phyloP scores from a whole-genome alignment of 37 sponge, comb jelly and placozoan species.

The Cliona cf. orientalis region DNA sequence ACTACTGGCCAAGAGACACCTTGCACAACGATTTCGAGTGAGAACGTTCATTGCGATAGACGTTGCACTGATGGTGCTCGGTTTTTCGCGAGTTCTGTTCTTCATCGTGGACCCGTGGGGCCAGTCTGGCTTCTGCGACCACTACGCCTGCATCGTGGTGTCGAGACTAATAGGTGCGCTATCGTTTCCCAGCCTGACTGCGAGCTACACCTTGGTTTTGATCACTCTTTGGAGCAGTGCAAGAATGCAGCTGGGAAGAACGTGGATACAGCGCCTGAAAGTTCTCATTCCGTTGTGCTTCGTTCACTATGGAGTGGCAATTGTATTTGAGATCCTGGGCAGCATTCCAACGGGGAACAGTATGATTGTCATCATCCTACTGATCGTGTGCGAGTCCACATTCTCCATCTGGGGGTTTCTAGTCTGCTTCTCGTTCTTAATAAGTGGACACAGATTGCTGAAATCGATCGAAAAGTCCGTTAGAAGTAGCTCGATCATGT shows the following conservation, averaged over 20 bases:
- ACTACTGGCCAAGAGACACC: constrained; percentile 37
- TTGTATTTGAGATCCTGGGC: constrained; percentile 53
- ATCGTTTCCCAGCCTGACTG: constrained; percentile 71
- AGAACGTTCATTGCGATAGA: constrained; percentile 58
- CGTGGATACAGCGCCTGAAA: constrained; percentile 36
- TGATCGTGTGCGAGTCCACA: constrained; percentile 51
- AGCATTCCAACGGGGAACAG: constrained; percentile 1
- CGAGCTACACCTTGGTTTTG: constrained; percentile 72
- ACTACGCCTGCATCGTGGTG: constrained; percentile 22
- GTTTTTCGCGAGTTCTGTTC: constrained; percentile 45
- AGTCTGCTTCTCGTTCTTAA: constrained; percentile 47
- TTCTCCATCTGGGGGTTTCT: constrained; percentile 63
- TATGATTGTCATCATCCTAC: neutral
- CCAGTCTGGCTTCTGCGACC: constrained; percentile 22
- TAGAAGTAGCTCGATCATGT: constrained; percentile 20
- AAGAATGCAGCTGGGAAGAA: constrained; percentile 40
- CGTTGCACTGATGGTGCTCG: constrained; percentile 38
- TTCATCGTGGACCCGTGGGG: constrained; percentile 43
- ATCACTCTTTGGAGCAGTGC: constrained; percentile 63
- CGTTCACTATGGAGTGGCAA: constrained; percentile 55
- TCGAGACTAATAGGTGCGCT: constrained; percentile 37
- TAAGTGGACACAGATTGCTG: constrained; percentile 49
- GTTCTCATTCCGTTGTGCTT: constrained; percentile 59
- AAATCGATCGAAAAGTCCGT: constrained; percentile 24
- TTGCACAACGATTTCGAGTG: constrained; percentile 38